Evolutionary conservation across 2,113 vertebrate genomes (phyloP).

Genomic region (Phyllopteryx taeniolatus): DNA sequence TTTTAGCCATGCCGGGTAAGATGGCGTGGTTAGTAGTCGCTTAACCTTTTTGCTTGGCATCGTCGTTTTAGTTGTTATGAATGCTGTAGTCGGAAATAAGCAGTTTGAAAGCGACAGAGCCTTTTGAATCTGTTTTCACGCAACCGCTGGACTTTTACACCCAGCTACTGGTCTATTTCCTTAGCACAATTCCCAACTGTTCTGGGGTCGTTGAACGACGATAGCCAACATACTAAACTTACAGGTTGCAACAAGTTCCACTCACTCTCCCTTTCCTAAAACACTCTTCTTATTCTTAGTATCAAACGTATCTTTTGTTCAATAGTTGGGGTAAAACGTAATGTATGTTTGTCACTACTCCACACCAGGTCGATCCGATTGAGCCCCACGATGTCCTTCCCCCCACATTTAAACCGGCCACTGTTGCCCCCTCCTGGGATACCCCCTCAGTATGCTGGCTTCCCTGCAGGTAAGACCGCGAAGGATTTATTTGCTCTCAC

Average conservation of each 20-base stretch:
- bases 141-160: not conserved
- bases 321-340: not conserved
- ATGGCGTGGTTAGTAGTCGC: slow-evolving; percentile 42
- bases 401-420: slow-evolving; percentile 94
- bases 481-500: not conserved
- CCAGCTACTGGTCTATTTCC: not conserved
- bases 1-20: slow-evolving; percentile 25
- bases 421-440: slow-evolving; percentile 90
- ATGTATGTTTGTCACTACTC: slow-evolving; percentile 30
- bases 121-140: not conserved
- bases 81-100: not conserved
- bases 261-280: not conserved
- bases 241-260: not conserved
- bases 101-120: rapidly evolving
- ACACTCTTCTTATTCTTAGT: not conserved
- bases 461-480: slow-evolving; percentile 82
- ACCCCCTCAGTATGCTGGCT: slow-evolving; percentile 92
- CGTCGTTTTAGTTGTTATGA: not conserved
- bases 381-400: slow-evolving; percentile 86
- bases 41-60: slow-evolving; percentile 6
- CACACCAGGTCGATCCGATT: slow-evolving; percentile 66
- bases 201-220: not conserved
- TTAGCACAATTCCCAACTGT: not conserved
- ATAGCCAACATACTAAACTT: not conserved
- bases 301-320: not conserved